Percentiles rank a stretch among this genome's conserved stretches.
These are phyloP conservation scores for Protosalanx chinensis DNA, from an alignment of 2,797 vertebrate species.

Conservation along the genomic window DNA sequence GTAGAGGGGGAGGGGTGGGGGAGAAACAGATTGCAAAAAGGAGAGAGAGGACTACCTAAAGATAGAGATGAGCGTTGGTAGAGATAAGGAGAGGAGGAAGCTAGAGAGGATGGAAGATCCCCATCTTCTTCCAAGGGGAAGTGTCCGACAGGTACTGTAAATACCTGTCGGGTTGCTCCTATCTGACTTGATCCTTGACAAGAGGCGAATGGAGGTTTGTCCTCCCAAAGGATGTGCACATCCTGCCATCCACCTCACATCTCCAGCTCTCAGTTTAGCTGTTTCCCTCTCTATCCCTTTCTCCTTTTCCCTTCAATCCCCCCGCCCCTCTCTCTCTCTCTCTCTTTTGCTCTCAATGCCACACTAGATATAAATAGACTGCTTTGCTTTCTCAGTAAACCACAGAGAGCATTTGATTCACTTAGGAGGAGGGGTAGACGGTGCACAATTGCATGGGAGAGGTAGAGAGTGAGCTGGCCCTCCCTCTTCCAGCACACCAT, in stretches of 20 bases:
- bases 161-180: background rate
- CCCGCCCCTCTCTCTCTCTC: slow-evolving; percentile 8
- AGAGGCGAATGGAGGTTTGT: slow-evolving; percentile 5
- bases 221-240: slow-evolving; percentile 17
- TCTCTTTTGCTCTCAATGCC: slow-evolving; percentile 17
- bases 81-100: background rate
- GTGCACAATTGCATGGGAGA: slow-evolving; percentile 44
- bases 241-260: background rate
- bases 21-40: background rate
- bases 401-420: slow-evolving; percentile 56
- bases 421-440: slow-evolving; percentile 44
- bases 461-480: background rate
- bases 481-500: background rate
- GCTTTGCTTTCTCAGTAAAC: slow-evolving; percentile 59
- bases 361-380: slow-evolving; percentile 63
- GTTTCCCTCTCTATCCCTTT: background rate
- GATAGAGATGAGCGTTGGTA: background rate
- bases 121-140: slow-evolving; percentile 6
- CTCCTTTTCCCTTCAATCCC: slow-evolving; percentile 2
- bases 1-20: background rate
- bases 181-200: slow-evolving; percentile 12
- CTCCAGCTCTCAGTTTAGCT: background rate
- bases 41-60: background rate
- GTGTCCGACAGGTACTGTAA: slow-evolving; percentile 2
- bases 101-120: background rate